Evolutionary conservation across 2,888 invertebrate species (phyloP), one percentile per base, ranked within the genome.

Genomic region (Tetranychus truncatus): DNA sequence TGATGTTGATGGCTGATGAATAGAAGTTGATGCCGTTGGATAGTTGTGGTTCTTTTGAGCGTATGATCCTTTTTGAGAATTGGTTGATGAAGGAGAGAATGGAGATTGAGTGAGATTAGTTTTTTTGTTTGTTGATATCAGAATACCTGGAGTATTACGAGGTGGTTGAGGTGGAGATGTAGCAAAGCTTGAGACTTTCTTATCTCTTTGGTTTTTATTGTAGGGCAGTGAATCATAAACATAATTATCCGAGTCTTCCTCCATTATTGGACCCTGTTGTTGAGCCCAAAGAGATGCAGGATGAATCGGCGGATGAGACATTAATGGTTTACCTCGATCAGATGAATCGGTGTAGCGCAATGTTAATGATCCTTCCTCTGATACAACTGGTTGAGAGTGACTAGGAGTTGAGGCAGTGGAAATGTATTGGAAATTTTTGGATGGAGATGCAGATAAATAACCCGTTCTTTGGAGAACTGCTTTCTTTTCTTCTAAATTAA

Each of bases 211-310:
- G 21, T 5, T 24, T 21, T 55, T 55, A 55, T 55, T 55, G n/a
- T 67, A 74, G 44, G 79, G 79, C 72, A 79, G 75, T 21, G 79
- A 78, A 66, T 77, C 79, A 72, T 79, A 79, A 5, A 77, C 75
- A 44, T 76, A 76, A 1, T 78, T 78, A 45, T 76, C 78, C 66
- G 76, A 77, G 71, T 78, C 79, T 46, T 77, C 77, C 34, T 77
- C 77, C 3, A 72, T 69, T 45, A 77, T 77, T 45, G 77, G 76
- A 11, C 74, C 69, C 65, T 76, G 76, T 44, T 75, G 75, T 67
- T 77, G 77, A 34, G 76, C 74, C 77, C 77, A 77, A 11, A 76
- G 73, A 9, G 73, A 66, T 11, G 76, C 45, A 20, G 75, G 34
- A 5, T 34, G 74, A 34, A 74, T 24, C 34, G 75, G 75, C 34